These are phyloP conservation scores for Pheosia gnoma DNA, from an alignment of 2,888 invertebrate genomes.

Conservation along the genomic window DNA sequence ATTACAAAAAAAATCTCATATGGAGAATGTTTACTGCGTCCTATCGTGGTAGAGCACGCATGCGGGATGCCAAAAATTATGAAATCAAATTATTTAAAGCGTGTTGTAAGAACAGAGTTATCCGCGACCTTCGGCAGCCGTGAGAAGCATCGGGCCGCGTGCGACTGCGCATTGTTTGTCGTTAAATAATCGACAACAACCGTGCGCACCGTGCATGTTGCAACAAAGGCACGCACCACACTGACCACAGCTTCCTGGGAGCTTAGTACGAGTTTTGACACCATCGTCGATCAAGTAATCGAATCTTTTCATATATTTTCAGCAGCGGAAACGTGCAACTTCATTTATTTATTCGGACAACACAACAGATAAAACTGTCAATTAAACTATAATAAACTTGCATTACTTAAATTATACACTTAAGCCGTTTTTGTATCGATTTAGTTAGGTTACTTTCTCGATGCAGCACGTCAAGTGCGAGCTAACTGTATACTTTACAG, in stretches of 20 bases:
- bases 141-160: slow-evolving; percentile 74
- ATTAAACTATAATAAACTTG: no score
- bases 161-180: slow-evolving; percentile 77
- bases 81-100: slow-evolving; percentile 81
- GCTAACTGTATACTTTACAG: no score
- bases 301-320: no score
- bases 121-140: slow-evolving; percentile 80
- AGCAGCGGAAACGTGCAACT: no score
- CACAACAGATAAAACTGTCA: no score
- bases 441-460: no score
- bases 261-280: no score
- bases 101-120: slow-evolving; percentile 78
- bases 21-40: slow-evolving; percentile 27
- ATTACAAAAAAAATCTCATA: slow-evolving; percentile 16
- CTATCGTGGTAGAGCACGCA: slow-evolving; percentile 51
- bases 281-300: no score
- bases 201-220: slow-evolving; percentile 62
- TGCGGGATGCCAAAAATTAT: slow-evolving; percentile 64
- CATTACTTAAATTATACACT: no score
- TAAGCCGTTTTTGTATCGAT: no score
- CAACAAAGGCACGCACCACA: slow-evolving; percentile 44
- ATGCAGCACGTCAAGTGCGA: no score
- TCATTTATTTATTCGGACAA: no score
- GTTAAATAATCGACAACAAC: slow-evolving; percentile 79
- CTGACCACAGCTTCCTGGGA: background rate